Evolutionary conservation across 2,888 invertebrate species (phyloP).

Genomic region (Nomada goodeniana): DNA sequence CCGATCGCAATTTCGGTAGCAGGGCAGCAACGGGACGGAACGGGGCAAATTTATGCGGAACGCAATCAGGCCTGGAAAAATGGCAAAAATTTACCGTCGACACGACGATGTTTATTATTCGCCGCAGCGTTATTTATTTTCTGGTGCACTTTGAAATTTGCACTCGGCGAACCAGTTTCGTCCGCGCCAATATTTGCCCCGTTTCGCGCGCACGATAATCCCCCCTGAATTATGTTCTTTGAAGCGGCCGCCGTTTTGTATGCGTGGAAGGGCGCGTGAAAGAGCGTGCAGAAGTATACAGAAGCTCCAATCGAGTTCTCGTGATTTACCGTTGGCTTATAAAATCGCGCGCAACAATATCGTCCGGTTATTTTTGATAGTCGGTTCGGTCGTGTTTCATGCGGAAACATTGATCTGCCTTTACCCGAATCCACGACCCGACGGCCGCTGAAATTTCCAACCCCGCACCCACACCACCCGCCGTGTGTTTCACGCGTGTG

Average conservation of each 20-base stretch:
- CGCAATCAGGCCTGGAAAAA: slow-evolving; percentile 61
- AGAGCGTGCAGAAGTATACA: slow-evolving; percentile 42
- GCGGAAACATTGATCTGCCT: slow-evolving; percentile 55
- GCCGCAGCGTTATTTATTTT: slow-evolving; percentile 69
- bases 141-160: slow-evolving; percentile 71
- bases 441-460: slow-evolving; percentile 23
- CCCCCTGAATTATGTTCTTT: slow-evolving; percentile 73
- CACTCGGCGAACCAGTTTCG: slow-evolving; percentile 69
- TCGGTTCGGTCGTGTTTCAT: slow-evolving; percentile 18
- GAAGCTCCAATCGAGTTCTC: slow-evolving; percentile 66
- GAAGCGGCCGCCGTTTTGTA: slow-evolving; percentile 62
- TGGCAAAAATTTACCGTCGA: slow-evolving; percentile 60
- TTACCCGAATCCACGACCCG: slow-evolving; percentile 38
- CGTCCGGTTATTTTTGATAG: slow-evolving; percentile 54
- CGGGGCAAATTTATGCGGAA: slow-evolving; percentile 57
- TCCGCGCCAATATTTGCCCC: slow-evolving; percentile 70
- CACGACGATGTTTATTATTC: slow-evolving; percentile 70
- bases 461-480: not conserved
- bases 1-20: not conserved
- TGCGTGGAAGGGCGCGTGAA: slow-evolving; percentile 59
- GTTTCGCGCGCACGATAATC: slow-evolving; percentile 70
- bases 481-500: not conserved
- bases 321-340: slow-evolving; percentile 65
- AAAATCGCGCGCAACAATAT: slow-evolving; percentile 60
- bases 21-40: not conserved